Base-by-base conservation (phyloP, 2,888 invertebrate genomes). In the Galeopsomyia nigrocyanea region DNA sequence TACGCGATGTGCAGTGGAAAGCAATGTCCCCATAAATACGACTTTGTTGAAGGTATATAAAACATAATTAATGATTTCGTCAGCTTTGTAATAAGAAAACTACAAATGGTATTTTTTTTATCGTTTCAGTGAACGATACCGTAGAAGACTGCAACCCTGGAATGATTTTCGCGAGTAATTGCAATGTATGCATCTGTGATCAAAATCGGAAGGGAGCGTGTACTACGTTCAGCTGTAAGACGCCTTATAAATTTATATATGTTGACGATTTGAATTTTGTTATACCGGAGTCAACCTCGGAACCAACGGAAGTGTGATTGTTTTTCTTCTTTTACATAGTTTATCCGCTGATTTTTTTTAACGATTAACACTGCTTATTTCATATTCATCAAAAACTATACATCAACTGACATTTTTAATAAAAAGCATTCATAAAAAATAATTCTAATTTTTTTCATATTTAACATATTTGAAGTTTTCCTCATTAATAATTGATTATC, bases 111-210 rank as follows among this genome's bases (percentile, higher is more conserved):
- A 19, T 10, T 5, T 5, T 26, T 26, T 26, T 2, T 5, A 3
- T 26, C 26, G 26, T 49, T 46, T 17, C 26, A 58, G 67, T 66
- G 3, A 39, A 69, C 3, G 51, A 65, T 10, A 57, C 60, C 0
- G 58, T 64, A 57, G 68, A 61, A n/a, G 49, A 70, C 0, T 75
- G 75, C n/a, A 26, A 73, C 46, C 88, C 89, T 0, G 89, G 88
- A 1, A 87, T 88, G 76, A 87, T 87, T 74, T 89, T 88, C 84
- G 87, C 86, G 71, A 84, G 83, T 0, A 87, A 85, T 50, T 90
- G 89, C 82, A 89, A 89, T 78, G 88, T 88, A 78, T 90, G 90
- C 82, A 86, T 87, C 0, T 90, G 90, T 78, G 86, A 87, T 0
- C 87, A 87, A 0, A 87, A 88, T 72, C 89, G 89, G 10, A 85